These are phyloP conservation scores for Protophormia terraenovae DNA, from an alignment of 2,888 invertebrate species.

Conservation along the genomic window DNA sequence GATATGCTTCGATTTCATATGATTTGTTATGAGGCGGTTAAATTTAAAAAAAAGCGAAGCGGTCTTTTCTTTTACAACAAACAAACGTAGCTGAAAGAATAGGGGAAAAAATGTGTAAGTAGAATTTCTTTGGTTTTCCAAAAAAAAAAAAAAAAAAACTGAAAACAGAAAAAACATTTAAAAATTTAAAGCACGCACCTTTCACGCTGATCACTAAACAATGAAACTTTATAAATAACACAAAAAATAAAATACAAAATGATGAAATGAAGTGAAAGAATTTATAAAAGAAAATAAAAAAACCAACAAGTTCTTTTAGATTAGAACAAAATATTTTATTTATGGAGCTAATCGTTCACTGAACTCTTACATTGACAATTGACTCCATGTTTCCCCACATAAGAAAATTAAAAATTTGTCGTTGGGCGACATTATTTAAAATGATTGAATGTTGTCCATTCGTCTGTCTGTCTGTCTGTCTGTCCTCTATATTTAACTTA, in stretches of 20 bases:
- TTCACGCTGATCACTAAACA: conserved; percentile 27
- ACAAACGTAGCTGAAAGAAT: no score
- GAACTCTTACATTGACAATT: conserved; percentile 47
- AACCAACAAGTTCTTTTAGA: conserved; percentile 39
- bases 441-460: conserved; percentile 40
- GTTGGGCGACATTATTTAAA: conserved; percentile 55
- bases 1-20: conserved; percentile 14
- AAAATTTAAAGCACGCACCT: conserved; percentile 65
- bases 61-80: conserved; percentile 38
- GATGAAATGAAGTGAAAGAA: conserved; percentile 26
- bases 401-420: conserved; percentile 45
- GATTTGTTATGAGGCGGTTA: conserved; percentile 58
- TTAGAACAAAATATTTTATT: conserved; percentile 61
- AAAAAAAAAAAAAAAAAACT: no score
- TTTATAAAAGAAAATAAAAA: background rate
- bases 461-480: no score
- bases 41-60: conserved; percentile 41
- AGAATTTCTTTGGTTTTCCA: conserved; percentile 22
- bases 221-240: conserved; percentile 25
- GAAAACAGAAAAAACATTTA: no score
- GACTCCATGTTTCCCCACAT: background rate
- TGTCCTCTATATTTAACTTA: no score
- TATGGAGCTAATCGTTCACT: conserved; percentile 66
- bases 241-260: background rate
- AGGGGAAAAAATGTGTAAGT: background rate